Base-by-base conservation (phyloP, 2,113 vertebrate species). In the Coracopsis vasa region DNA sequence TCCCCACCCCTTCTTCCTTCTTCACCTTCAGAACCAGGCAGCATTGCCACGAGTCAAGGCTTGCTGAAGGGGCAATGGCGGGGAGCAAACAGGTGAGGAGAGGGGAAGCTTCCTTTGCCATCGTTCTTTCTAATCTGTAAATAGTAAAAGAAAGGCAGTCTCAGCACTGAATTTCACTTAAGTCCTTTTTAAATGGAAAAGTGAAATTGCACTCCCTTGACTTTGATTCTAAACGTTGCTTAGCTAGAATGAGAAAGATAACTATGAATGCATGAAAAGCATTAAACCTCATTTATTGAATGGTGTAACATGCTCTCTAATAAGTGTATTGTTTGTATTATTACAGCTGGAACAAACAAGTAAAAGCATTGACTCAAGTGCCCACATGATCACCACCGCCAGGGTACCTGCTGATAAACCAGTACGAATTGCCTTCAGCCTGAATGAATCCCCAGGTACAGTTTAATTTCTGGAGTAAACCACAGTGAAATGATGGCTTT, bases 341-440 rank as follows among this genome's bases (percentile, higher is more conserved):
- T 97, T 95, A 33, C 94, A 98, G 98, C 98, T 98, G 98, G 98
- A 98, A 98, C 97, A 97, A 95, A 96, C 96, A 96, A 97, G 95
- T 96, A 97, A 97, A 97, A 97, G 8, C 93, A 94, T 92, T 94
- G 97, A 96, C 95, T 97, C 97, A 96, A 98, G 98, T 98, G 99
- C 98, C 99, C 99, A 99, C 99, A 99, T 99, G 99, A 99, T 99
- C 98, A 99, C 99, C 98, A 99, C 99, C 97, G 97, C 99, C 96
- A 99, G 99, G 98, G 98, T 99, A 97, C 98, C 99, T 98, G 99
- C 99, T 88, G 99, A 99, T 97, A 99, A 99, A 98, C 98, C 98
- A 91, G 98, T 99, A 92, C 98, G 99, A 98, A 99, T 99, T 86
- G 98, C 99, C 97, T 99, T 99, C 98, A 99, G 99, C 98, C 99